Conservation (phyloP, 2,888 invertebrate genomes). For the Proisotoma minuta region DNA sequence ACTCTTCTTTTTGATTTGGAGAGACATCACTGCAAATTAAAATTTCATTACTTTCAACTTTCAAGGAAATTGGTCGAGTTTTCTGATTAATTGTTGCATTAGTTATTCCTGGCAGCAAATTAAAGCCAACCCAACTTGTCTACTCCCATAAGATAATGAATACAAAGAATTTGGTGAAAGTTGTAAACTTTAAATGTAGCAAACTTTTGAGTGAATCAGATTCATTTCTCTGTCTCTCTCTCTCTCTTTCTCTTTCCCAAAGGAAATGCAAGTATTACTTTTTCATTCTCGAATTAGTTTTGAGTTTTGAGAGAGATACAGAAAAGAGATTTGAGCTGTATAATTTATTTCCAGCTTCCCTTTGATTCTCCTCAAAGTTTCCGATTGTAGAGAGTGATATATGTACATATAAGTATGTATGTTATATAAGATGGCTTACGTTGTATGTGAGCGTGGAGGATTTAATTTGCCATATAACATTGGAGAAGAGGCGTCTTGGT, state of each 20-base stretch:
- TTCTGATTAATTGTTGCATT: too few relatives aligned
- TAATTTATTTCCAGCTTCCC: conserved; percentile 1
- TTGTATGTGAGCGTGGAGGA: conserved; percentile 43
- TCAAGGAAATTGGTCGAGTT: background rate
- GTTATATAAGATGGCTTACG: too few relatives aligned
- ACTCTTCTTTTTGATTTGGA: conserved; percentile 48
- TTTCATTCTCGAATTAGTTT: conserved; percentile 1
- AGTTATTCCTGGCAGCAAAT: too few relatives aligned
- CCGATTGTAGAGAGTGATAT: too few relatives aligned
- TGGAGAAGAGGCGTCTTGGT: conserved; percentile 45
- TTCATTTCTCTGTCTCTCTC: too few relatives aligned
- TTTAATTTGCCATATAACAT: conserved; percentile 47
- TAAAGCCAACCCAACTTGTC: too few relatives aligned
- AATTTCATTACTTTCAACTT: background rate
- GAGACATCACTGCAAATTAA: conserved; percentile 43
- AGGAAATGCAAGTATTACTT: background rate
- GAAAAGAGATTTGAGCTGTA: conserved; percentile 4
- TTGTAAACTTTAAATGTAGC: background rate
- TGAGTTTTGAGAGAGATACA: conserved; percentile 1
- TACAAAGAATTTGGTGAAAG: background rate
- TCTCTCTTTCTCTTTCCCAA: background rate
- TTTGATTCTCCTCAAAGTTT: too few relatives aligned
- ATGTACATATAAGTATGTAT: too few relatives aligned
- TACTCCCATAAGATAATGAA: too few relatives aligned
- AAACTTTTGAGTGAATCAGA: background rate